phyloP scores from a whole-genome alignment of 2,113 vertebrate species.

The Genyomyrus donnyi region DNA sequence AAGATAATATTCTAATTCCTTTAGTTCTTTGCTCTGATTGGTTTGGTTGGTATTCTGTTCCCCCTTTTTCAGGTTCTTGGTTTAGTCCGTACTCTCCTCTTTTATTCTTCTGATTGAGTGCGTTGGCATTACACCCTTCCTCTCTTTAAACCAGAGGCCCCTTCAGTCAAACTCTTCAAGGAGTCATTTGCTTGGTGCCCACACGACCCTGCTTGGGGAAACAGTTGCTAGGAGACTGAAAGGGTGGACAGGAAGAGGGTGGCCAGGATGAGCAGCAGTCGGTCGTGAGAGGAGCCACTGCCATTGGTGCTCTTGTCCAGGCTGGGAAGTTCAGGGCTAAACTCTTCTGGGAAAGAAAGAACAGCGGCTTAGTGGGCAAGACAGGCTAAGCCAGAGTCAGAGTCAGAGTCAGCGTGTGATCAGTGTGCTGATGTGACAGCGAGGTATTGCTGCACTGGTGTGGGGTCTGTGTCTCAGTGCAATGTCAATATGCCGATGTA shows the following conservation, averaged over 20 bases:
- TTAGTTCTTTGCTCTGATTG: neutral
- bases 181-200: neutral
- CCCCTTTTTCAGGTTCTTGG: neutral
- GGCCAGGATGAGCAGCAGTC: conserved; percentile 79
- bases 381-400: neutral
- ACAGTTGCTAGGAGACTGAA: conserved; percentile 34
- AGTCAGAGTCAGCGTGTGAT: neutral
- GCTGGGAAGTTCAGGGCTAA: conserved; percentile 80
- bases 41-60: neutral
- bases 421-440: neutral
- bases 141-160: neutral
- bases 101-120: neutral
- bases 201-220: neutral
- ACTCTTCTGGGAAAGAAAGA: conserved; percentile 66
- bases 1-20: neutral
- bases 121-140: neutral
- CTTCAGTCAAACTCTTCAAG: neutral
- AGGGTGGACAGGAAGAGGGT: conserved; percentile 77
- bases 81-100: neutral
- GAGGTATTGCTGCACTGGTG: neutral
- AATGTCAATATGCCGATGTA: neutral
- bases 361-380: conserved; percentile 15
- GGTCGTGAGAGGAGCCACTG: conserved; percentile 85
- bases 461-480: neutral
- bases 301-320: conserved; percentile 96